These are phyloP conservation scores for Danio rerio DNA, from an alignment of 2,113 vertebrate species.

Conservation along the genomic window DNA sequence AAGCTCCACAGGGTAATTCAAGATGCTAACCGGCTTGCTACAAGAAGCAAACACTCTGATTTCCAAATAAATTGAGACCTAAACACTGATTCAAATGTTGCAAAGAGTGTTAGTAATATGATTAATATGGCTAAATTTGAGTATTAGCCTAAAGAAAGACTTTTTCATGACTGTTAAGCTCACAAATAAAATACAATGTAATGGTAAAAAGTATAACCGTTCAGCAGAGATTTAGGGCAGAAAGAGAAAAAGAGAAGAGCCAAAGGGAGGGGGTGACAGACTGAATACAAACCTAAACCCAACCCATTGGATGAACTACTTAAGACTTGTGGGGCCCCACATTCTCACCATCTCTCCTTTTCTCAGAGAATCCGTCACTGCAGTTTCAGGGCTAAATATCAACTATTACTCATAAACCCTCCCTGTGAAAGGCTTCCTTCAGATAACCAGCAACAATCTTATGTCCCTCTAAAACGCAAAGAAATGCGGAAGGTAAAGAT, in stretches of 20 bases:
- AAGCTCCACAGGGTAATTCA: background rate
- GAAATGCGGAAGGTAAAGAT: too few relatives aligned
- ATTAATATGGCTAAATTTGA: background rate
- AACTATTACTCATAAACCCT: conserved; percentile 4
- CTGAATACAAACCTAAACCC: conserved; percentile 22
- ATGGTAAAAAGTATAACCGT: conserved; percentile 2
- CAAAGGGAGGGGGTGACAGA: background rate
- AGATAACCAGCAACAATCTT: background rate
- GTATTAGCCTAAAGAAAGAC: background rate
- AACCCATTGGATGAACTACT: conserved; percentile 28
- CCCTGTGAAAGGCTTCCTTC: background rate
- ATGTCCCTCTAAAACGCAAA: background rate
- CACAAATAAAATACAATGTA: background rate
- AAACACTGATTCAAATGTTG: background rate
- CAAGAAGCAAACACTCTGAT: background rate
- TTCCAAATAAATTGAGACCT: background rate
- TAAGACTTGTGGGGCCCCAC: conserved; percentile 7
- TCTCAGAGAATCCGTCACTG: background rate
- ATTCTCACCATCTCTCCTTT: conserved; percentile 14
- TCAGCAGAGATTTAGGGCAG: background rate
- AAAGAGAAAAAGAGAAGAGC: background rate
- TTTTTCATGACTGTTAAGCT: background rate
- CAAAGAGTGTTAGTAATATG: background rate
- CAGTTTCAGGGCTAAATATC: background rate
- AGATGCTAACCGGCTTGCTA: background rate